phyloP scores from a whole-genome alignment of 1,140 invertebrate species.

The Yoshiicerus persimilis region DNA sequence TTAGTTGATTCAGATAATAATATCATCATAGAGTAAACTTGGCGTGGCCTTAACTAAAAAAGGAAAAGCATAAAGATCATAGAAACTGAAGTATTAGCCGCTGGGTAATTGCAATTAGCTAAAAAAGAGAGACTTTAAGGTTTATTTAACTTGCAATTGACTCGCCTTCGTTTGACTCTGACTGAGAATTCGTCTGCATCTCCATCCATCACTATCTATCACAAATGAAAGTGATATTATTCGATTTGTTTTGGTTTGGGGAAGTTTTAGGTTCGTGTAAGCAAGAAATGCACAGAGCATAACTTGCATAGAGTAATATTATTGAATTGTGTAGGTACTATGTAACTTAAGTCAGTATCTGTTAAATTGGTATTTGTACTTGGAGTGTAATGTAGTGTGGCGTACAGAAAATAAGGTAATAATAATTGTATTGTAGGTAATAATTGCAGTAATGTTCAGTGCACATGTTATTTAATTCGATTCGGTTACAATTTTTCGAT shows the following conservation, averaged over 20 bases:
- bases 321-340: not conserved
- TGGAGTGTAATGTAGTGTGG: not conserved
- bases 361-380: not conserved
- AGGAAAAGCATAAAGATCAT: not conserved
- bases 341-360: not conserved
- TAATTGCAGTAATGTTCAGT: not conserved
- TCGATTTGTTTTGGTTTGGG: not conserved
- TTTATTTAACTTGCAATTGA: not conserved
- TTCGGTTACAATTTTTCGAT: not conserved
- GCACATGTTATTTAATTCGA: not conserved
- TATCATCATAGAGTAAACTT: not conserved
- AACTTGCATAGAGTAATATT: not conserved
- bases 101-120: constrained; percentile 1
- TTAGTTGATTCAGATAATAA: not conserved
- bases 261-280: not conserved
- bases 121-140: not conserved
- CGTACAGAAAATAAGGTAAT: not conserved
- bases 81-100: not conserved
- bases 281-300: not conserved
- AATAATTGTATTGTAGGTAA: constrained; percentile 4
- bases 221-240: constrained; percentile 5
- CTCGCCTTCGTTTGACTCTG: not conserved
- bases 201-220: not conserved
- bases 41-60: not conserved
- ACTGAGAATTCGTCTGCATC: not conserved